phyloP scores from a whole-genome alignment of 2,797 vertebrate genomes.

The Agapornis canus region DNA sequence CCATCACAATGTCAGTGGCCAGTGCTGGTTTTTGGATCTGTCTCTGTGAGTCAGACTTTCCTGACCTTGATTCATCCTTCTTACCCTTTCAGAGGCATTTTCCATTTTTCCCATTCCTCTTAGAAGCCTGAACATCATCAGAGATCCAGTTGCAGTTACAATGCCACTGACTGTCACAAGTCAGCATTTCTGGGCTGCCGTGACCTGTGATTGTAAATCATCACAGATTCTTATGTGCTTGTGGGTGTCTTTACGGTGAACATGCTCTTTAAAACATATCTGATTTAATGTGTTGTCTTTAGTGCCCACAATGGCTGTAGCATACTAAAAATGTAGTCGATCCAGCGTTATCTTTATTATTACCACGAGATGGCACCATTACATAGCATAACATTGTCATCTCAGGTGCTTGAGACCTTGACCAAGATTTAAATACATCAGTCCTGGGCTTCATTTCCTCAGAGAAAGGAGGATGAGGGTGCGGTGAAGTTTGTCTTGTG shows the following conservation, averaged over 20 bases:
- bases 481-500: not conserved
- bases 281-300: not conserved
- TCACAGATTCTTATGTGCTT: not conserved
- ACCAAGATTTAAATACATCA: not conserved
- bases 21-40: not conserved
- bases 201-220: not conserved
- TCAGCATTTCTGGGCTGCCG: not conserved
- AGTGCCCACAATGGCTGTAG: not conserved
- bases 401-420: not conserved
- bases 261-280: not conserved
- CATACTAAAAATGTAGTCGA: rapidly evolving
- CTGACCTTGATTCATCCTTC: not conserved
- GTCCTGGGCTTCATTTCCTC: not conserved
- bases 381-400: not conserved
- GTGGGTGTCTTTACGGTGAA: not conserved
- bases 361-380: constrained; percentile 67
- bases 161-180: rapidly evolving
- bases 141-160: not conserved
- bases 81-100: not conserved
- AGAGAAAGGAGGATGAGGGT: not conserved
- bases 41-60: not conserved
- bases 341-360: not conserved
- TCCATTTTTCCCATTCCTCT: not conserved
- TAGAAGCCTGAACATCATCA: not conserved
- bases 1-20: not conserved